Conservation (phyloP, 2,797 vertebrate species). For the Gymnothorax javanicus region DNA sequence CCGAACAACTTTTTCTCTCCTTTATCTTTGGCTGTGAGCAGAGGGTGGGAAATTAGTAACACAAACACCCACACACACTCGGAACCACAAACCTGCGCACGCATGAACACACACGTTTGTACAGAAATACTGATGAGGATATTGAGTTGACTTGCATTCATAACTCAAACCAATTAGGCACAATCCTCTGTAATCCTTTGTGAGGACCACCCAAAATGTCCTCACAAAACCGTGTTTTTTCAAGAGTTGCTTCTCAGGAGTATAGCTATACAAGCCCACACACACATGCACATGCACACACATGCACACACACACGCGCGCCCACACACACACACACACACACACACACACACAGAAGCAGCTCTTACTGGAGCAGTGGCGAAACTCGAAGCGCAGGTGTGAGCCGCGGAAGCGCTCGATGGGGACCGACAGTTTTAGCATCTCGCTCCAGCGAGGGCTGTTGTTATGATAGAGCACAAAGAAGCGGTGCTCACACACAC, state of each 20-base stretch:
- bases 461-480: constrained; percentile 99
- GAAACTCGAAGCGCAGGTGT: constrained; percentile 97
- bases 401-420: constrained; percentile 96
- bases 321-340: constrained; percentile 21
- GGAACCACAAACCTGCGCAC: not conserved
- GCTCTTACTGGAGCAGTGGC: constrained; percentile 96
- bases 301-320: not conserved
- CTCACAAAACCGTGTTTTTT: too few species aligned
- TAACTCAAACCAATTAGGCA: too few species aligned
- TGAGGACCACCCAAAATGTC: too few species aligned
- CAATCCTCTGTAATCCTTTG: too few species aligned
- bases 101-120: not conserved
- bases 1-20: constrained; percentile 98
- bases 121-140: not conserved
- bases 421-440: constrained; percentile 94
- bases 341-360: not conserved
- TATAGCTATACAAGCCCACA: constrained; percentile 18
- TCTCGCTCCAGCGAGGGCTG: constrained; percentile 95
- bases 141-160: too few species aligned
- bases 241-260: too few species aligned
- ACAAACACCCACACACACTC: constrained; percentile 4
- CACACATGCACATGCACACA: constrained; percentile 12
- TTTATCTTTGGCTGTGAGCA: constrained; percentile 90
- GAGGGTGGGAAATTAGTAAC: not conserved
- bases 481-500: constrained; percentile 88